Evolutionary conservation across 2,888 invertebrate genomes (phyloP).

Genomic region (Schizaphis graminum): DNA sequence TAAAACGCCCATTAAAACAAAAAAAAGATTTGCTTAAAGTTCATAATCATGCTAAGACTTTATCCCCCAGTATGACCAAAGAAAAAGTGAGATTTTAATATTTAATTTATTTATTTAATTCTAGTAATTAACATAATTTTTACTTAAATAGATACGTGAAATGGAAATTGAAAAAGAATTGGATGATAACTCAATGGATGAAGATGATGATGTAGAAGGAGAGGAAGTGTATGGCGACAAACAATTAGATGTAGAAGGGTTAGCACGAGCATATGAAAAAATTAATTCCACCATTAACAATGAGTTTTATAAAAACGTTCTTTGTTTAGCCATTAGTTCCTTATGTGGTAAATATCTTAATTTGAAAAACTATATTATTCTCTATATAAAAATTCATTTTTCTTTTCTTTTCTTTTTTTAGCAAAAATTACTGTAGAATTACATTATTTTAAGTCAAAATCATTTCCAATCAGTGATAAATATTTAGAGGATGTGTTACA

Average conservation of each 20-base stretch:
- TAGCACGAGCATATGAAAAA: constrained; percentile 79
- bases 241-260: constrained; percentile 79
- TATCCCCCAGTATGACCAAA: constrained; percentile 76
- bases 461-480: constrained; percentile 75
- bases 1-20: constrained; percentile 69
- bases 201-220: not conserved
- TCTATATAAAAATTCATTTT: not conserved
- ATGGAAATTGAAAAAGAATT: constrained; percentile 61
- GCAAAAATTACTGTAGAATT: constrained; percentile 68
- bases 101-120: constrained; percentile 4
- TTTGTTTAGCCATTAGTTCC: constrained; percentile 53
- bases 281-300: constrained; percentile 69
- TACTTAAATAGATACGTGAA: constrained; percentile 28
- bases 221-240: not conserved
- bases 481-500: constrained; percentile 73
- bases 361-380: not conserved
- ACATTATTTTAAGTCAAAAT: constrained; percentile 77
- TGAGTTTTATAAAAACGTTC: constrained; percentile 47
- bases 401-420: constrained; percentile 40
- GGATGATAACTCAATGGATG: constrained; percentile 45
- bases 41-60: constrained; percentile 73
- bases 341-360: constrained; percentile 58
- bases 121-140: not conserved
- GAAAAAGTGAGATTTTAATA: constrained; percentile 74
- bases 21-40: constrained; percentile 1